Evolutionary conservation across 2,797 vertebrate species (phyloP), one percentile per base, ranked within the genome.

Genomic region (Kryptolebias ocellatus): DNA sequence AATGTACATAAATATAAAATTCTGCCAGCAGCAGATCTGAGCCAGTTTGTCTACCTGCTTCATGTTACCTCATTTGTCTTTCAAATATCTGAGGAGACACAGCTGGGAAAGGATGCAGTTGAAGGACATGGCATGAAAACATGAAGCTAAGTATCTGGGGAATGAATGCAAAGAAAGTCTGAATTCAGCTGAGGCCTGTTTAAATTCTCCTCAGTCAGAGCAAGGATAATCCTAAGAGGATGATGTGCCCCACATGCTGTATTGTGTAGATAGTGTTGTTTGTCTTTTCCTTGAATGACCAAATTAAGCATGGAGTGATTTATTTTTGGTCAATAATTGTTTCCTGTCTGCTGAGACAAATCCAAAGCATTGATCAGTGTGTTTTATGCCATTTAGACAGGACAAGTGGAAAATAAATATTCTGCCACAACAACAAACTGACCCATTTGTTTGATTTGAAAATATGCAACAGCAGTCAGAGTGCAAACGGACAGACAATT

Each of bases 391-490:
- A 76, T 70, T 84, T 73, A 84, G 64, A 80, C 14, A 59, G 68
- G 68, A 27, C 63, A 68, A 70, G 73, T 65, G 52, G 69, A 78
- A 86, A 78, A 75, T 75, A 31, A 29, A 49, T n/a, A 18, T 31
- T 76, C 64, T 50, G 37, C 56, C 2, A 37, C 45, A 84, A 86
- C 81, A 89, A 83, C 78, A 54, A 44, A 28, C 71, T 76, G 75
- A 76, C 78, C 85, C 76, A 80, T 87, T 89, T 84, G 83, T 89
- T 82, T 76, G 74, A 83, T 78, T 67, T 76, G 57, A 82, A 87
- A 83, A 70, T 75, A 72, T 51, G 54, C 64, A 51, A 57, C 56
- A 70, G 67, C 71, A 67, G 29, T n/a, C 39, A 1, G 69, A 78
- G 66, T 59, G 60, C 61, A 74, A 70, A 80, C 1, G 6, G 31